Percentiles rank a stretch among this genome's conserved stretches.
Evolutionary conservation across 2,113 vertebrate genomes (phyloP).

Genomic region (Sinocyclocheilus anophthalmus): DNA sequence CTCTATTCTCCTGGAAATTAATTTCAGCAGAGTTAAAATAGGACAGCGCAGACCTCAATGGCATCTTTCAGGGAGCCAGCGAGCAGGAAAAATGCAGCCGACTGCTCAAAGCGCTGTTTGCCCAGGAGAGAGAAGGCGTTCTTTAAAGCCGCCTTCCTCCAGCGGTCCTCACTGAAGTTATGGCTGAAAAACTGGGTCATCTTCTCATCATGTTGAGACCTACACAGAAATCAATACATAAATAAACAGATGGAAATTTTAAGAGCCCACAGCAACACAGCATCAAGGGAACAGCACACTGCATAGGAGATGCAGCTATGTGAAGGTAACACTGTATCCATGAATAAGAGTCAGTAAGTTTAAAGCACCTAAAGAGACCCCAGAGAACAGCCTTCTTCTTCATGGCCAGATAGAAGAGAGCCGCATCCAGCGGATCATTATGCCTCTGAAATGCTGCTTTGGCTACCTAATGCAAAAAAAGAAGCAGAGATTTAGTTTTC

Average conservation of each 20-base stretch:
- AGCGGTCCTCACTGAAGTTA: constrained; percentile 95
- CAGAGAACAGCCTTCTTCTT: constrained; percentile 98
- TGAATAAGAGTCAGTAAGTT: background rate
- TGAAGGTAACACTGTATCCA: background rate
- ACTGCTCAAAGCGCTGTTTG: constrained; percentile 97
- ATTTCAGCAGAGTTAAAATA: background rate
- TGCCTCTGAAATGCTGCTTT: constrained; percentile 97
- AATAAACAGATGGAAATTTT: background rate
- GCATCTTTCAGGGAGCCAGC: constrained; percentile 97
- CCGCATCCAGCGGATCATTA: constrained; percentile 94
- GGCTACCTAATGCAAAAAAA: constrained; percentile 70
- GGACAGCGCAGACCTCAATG: constrained; percentile 83
- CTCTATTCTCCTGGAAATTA: background rate
- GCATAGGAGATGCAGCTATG: background rate
- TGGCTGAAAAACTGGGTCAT: constrained; percentile 99
- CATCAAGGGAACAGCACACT: background rate
- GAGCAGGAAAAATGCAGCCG: constrained; percentile 95
- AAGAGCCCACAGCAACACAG: background rate
- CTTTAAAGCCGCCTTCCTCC: constrained; percentile 96
- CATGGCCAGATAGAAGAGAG: constrained; percentile 95
- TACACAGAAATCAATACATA: constrained; percentile 60
- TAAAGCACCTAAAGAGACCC: constrained; percentile 90
- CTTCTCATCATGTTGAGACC: constrained; percentile 95
- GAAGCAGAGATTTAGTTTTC: background rate
- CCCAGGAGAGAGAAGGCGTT: constrained; percentile 97